Evolutionary conservation across 64 coral and sea anemone species (phyloP), one percentile per base, ranked within the genome.

Genomic region (Actinia equina): DNA sequence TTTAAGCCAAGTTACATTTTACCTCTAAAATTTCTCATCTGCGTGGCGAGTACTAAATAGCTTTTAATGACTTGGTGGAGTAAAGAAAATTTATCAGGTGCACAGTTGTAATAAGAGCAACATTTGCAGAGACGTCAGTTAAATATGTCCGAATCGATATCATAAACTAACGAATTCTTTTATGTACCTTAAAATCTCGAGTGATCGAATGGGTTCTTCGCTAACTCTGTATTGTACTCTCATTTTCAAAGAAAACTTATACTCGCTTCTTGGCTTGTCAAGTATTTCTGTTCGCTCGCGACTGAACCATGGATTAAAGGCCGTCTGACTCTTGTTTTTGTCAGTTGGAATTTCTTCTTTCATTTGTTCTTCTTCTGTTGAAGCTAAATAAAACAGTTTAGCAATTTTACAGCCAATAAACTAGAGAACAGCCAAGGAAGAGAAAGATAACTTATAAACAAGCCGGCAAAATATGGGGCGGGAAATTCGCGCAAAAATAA

Each of bases 211-310:
- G 2, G 94, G 88, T 59, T 93, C 94, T 77, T 96, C 94, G 37
- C 92, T 93, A 2, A 96, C 86, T 77, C 94, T 83, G 83, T 93
- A 96, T 37, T 90, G 91, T 1, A 96, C 91, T 51, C 94, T 89
- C n/a, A 92, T 59, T 19, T 79, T 77, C 20, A 96, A 80, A 83
- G 49, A 43, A 58, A 96, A 90, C 15, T 82, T 82, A 55, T 61
- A 90, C 41, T 93, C 94, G 14, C 44, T 64, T 85, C 86, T 69
- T 58, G 37, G 43, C 14, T 45, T 52, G 8, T 52, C 54, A 9
- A 6, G 30, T 4, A 23, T 71, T 26, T 25, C 37, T 37, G 27
- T 3, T 87, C 56, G 20, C 57, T 91, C 89, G 7, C 10, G 8
- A 10, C 2, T 37, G 30, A 37, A 37, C 1, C 30, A 1, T 37